Evolutionary conservation across 2,113 vertebrate genomes (phyloP), one percentile per base, ranked within the genome.

Genomic region (Ornithorhynchus anatinus): DNA sequence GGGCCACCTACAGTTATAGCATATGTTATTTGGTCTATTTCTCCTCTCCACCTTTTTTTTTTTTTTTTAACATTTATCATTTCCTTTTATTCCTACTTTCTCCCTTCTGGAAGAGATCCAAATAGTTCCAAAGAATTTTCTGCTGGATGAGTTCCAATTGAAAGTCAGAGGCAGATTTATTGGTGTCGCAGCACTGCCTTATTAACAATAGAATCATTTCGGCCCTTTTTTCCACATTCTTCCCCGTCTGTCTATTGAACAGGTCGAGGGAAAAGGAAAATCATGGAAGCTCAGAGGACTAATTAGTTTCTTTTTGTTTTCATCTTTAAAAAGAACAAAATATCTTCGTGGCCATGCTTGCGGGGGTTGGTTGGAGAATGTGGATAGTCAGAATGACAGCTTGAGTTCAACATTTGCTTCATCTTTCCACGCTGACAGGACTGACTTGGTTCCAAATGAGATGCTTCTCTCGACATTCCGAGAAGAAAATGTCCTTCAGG

Each of bases 91-190:
- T 51, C 69, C 7, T 66, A 16, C 22, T 23, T 25, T 35, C 20
- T 27, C 23, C 22, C 53, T 7, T 4, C 40, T 74, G 32, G 11
- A 74, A 62, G 63, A 40, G 33, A 51, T 62, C 59, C 52, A 77
- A 25, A 3, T 5, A 8, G 36, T 69, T 66, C 75, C 14, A 68
- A 75, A 73, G 36, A 40, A 62, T 69, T 79, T 68, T 45, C 23
- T 22, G n/a, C 42, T 72, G 22, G 32, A 59, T 7, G 72, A 53
- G 57, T 44, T 53, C 35, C 16, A 59, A 3, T 59, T 67, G 45
- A 58, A 80, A 56, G 10, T 11, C 2, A 32, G n/a, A 14, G 16
- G 10, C 69, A 63, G 65, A 79, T 76, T 74, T 77, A 77, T 67
- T 77, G 19, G 37, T 33, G n/a, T 33, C 63, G 42, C 74, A 74